Evolutionary conservation across 2,888 invertebrate genomes (phyloP).

Genomic region (Adela reaumurella): DNA sequence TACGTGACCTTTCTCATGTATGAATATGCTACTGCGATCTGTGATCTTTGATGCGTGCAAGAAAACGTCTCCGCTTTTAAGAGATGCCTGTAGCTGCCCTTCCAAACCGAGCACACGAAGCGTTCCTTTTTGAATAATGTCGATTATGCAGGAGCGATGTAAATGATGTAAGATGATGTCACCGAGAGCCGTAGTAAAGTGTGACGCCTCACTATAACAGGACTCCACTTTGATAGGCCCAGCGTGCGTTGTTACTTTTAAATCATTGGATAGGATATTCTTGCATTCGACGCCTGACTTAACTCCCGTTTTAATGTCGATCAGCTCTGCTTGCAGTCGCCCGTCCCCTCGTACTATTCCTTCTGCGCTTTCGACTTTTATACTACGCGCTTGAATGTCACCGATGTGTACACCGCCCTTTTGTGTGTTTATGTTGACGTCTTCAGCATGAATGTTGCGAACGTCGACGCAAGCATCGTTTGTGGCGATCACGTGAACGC

Average conservation of each 20-base stretch:
- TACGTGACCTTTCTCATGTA: conserved; percentile 50
- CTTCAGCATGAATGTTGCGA: conserved; percentile 38
- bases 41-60: conserved; percentile 42
- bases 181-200: conserved; percentile 45
- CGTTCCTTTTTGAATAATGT: conserved; percentile 46
- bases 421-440: conserved; percentile 42
- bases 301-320: conserved; percentile 43
- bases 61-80: conserved; percentile 46
- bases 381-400: conserved; percentile 38
- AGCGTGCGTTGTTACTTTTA: conserved; percentile 35
- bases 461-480: conserved; percentile 42
- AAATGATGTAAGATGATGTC: conserved; percentile 35
- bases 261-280: conserved; percentile 40
- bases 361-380: conserved; percentile 36
- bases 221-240: conserved; percentile 42
- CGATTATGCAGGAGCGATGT: conserved; percentile 39
- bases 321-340: conserved; percentile 31
- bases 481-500: conserved; percentile 40
- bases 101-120: conserved; percentile 42
- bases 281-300: conserved; percentile 34
- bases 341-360: conserved; percentile 35
- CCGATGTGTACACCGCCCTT: conserved; percentile 33
- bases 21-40: conserved; percentile 47
- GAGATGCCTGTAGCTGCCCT: conserved; percentile 39
- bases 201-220: conserved; percentile 45